Percentiles rank a stretch among this genome's conserved stretches.
Evolutionary conservation across 2,888 invertebrate species (phyloP).

Genomic region (Crematogaster levior): DNA sequence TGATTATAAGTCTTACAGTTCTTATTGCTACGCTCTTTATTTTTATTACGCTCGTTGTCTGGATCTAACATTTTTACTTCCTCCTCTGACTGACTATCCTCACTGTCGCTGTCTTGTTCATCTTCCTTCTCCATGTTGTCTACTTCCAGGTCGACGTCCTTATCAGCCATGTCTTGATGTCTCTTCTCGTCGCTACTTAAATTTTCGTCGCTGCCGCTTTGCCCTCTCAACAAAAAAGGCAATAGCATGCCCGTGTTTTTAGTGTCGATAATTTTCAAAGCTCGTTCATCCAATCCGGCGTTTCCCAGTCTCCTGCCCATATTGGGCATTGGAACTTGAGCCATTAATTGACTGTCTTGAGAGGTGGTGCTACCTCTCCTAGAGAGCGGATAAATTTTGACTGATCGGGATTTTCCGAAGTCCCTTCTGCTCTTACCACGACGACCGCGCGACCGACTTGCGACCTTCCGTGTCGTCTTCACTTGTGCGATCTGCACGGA

Average conservation of each 20-base stretch:
- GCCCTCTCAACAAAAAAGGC: conserved; percentile 86
- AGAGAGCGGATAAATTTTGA: conserved; percentile 80
- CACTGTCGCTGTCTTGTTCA: conserved; percentile 77
- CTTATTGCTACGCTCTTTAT: conserved; percentile 79
- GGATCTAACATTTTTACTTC: conserved; percentile 79
- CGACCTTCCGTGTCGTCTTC: conserved; percentile 87
- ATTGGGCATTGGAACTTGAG: conserved; percentile 88
- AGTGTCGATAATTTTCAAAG: conserved; percentile 76
- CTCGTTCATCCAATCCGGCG: conserved; percentile 86
- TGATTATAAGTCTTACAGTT: conserved; percentile 72
- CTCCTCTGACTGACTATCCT: conserved; percentile 81
- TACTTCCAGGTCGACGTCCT: conserved; percentile 77
- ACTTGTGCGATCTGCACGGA: conserved; percentile 93
- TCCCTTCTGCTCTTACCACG: conserved; percentile 85
- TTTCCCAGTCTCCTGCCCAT: conserved; percentile 86
- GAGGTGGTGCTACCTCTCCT: conserved; percentile 91
- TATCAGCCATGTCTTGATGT: conserved; percentile 56
- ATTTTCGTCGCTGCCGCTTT: conserved; percentile 82
- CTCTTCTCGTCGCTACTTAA: conserved; percentile 78
- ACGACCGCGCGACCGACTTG: conserved; percentile 83
- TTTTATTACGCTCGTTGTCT: conserved; percentile 77
- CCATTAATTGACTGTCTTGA: conserved; percentile 91
- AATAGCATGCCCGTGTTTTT: conserved; percentile 79
- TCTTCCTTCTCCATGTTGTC: conserved; percentile 79
- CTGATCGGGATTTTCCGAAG: conserved; percentile 83